Conservation (phyloP, 2,797 vertebrate genomes). For the Cottoperca gobio region DNA sequence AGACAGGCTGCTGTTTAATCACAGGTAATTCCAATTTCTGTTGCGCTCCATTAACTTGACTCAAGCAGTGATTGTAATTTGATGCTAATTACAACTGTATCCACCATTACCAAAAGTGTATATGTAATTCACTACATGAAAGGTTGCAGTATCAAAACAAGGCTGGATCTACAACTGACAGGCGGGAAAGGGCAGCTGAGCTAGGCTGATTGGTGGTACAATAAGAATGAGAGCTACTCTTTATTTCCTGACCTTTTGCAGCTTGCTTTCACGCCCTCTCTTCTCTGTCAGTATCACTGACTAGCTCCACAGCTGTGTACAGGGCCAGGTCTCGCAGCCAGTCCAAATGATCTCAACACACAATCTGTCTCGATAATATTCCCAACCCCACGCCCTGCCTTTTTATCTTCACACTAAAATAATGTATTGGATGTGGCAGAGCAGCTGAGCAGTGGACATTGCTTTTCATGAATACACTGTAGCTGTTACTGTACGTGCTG, state of each 20-base stretch:
- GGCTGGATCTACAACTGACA: constrained; percentile 70
- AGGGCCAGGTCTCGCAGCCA: constrained; percentile 61
- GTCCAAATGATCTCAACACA: constrained; percentile 74
- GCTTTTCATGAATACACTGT: constrained; percentile 67
- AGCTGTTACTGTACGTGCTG: constrained; percentile 51
- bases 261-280: constrained; percentile 61
- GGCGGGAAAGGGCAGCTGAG: constrained; percentile 81
- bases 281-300: constrained; percentile 80
- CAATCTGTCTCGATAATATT: constrained; percentile 78
- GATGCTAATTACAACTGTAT: constrained; percentile 59
- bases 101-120: constrained; percentile 39
- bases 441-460: constrained; percentile 60
- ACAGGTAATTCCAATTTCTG: constrained; percentile 48
- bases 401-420: constrained; percentile 73
- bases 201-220: constrained; percentile 81
- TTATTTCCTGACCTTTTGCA: constrained; percentile 85
- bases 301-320: constrained; percentile 75
- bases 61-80: constrained; percentile 50
- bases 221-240: constrained; percentile 81
- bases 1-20: constrained; percentile 50
- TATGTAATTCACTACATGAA: constrained; percentile 58
- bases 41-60: constrained; percentile 55
- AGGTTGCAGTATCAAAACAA: constrained; percentile 69
- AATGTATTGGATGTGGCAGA: constrained; percentile 74
- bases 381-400: constrained; percentile 62